Conservation (phyloP, 2,113 vertebrate species). For the Microcebus ravelobensis region DNA sequence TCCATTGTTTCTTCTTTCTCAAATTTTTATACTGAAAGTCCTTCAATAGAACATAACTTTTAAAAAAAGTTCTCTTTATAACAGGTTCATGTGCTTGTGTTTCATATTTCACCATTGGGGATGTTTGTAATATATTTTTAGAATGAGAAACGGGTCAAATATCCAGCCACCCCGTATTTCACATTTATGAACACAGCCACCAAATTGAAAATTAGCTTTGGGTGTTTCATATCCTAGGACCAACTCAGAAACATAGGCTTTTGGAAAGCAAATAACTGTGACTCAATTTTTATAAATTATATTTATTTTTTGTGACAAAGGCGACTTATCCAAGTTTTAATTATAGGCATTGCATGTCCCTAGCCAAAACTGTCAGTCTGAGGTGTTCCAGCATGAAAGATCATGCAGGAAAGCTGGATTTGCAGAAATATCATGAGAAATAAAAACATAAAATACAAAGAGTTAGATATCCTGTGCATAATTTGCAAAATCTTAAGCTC, state of each 20-base stretch:
- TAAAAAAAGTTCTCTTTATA: neutral
- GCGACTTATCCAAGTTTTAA: conserved; percentile 14
- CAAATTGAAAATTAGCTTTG: conserved; percentile 58
- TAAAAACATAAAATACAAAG: neutral
- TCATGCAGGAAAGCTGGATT: neutral
- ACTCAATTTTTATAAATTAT: neutral
- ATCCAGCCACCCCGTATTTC: neutral
- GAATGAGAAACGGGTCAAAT: neutral
- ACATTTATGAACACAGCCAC: conserved; percentile 53
- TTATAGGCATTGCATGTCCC: neutral
- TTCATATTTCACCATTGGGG: neutral
- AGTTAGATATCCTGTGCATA: neutral
- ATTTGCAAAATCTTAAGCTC: conserved; percentile 24
- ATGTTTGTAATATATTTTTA: conserved; percentile 51
- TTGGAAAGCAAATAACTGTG: conserved; percentile 16
- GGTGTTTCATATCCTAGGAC: neutral
- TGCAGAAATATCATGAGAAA: neutral
- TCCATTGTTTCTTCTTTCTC: neutral
- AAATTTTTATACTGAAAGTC: conserved; percentile 26
- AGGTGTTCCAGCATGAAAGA: neutral
- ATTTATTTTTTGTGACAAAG: neutral
- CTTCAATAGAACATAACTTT: neutral
- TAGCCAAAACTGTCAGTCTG: neutral
- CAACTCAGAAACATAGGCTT: neutral
- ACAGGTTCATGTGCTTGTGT: neutral